phyloP scores from a whole-genome alignment of 2,113 vertebrate species.

The Macquaria australasica region DNA sequence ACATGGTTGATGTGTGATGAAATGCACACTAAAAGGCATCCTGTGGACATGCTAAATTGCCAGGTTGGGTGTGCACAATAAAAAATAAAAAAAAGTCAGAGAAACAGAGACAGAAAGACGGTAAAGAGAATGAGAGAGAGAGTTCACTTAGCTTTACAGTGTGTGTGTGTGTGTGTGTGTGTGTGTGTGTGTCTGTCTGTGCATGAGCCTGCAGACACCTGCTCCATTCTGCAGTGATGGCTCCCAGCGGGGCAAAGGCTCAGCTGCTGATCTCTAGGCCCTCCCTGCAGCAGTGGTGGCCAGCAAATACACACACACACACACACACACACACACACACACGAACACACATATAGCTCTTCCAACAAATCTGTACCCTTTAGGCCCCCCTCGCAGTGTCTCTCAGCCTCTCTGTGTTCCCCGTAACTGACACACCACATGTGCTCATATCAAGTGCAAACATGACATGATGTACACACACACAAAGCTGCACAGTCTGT shows the following conservation, averaged over 20 bases:
- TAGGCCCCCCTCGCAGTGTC: constrained; percentile 43
- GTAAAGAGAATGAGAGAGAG: constrained; percentile 21
- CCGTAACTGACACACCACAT: constrained; percentile 72
- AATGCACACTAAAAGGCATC: constrained; percentile 34
- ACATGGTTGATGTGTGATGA: constrained; percentile 31
- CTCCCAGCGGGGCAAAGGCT: constrained; percentile 82
- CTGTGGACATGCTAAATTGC: constrained; percentile 21
- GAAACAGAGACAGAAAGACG: constrained; percentile 20
- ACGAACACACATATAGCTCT: constrained; percentile 26
- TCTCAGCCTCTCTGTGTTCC: constrained; percentile 64
- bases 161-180: constrained; percentile 48
- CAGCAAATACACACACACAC: constrained; percentile 36
- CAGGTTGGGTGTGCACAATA: constrained; percentile 30
- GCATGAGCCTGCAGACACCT: constrained; percentile 82
- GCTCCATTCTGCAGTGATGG: constrained; percentile 83
- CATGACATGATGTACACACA: constrained; percentile 52
- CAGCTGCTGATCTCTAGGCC: constrained; percentile 84
- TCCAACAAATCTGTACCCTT: constrained; percentile 66
- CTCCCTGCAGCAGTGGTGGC: constrained; percentile 81
- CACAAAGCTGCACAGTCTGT: constrained; percentile 16
- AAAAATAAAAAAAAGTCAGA: background rate
- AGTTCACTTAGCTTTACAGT: constrained; percentile 35
- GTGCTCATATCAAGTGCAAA: constrained; percentile 74
- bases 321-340: constrained; percentile 37
- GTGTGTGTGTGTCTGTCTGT: constrained; percentile 44